These are phyloP conservation scores for Tuberolachnus salignus DNA, from an alignment of 2,888 invertebrate species.

Conservation along the genomic window DNA sequence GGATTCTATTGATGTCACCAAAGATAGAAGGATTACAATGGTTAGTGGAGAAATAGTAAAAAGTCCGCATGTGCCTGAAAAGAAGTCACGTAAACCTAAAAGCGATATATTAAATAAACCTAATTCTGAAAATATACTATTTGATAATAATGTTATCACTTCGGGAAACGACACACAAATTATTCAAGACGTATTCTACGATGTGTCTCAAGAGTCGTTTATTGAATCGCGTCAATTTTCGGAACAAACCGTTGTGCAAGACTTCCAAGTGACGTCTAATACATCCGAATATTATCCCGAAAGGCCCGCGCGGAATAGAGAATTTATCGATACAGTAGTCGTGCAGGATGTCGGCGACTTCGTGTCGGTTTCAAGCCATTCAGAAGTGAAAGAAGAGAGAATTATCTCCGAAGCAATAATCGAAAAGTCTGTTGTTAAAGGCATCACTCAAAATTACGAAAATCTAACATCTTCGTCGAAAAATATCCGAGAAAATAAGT, in stretches of 20 bases:
- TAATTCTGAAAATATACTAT: neutral
- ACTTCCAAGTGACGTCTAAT: slow-evolving; percentile 35
- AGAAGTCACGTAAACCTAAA: slow-evolving; percentile 5
- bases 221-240: slow-evolving; percentile 33
- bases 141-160: neutral
- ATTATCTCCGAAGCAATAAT: neutral
- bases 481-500: slow-evolving; percentile 34
- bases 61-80: slow-evolving; percentile 10
- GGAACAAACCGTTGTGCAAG: slow-evolving; percentile 41
- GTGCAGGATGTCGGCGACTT: slow-evolving; percentile 25
- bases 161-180: neutral
- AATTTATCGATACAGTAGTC: neutral
- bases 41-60: slow-evolving; percentile 59
- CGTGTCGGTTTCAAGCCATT: neutral
- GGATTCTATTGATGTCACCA: slow-evolving; percentile 22
- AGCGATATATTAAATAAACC: neutral
- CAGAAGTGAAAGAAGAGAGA: slow-evolving; percentile 31
- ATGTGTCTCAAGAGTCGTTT: slow-evolving; percentile 30
- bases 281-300: slow-evolving; percentile 38
- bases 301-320: neutral
- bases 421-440: slow-evolving; percentile 32
- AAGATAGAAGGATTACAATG: slow-evolving; percentile 38
- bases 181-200: neutral
- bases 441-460: slow-evolving; percentile 34
- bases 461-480: slow-evolving; percentile 34